phyloP scores from a whole-genome alignment of 1,140 invertebrate genomes.

The Drosophila obscura region DNA sequence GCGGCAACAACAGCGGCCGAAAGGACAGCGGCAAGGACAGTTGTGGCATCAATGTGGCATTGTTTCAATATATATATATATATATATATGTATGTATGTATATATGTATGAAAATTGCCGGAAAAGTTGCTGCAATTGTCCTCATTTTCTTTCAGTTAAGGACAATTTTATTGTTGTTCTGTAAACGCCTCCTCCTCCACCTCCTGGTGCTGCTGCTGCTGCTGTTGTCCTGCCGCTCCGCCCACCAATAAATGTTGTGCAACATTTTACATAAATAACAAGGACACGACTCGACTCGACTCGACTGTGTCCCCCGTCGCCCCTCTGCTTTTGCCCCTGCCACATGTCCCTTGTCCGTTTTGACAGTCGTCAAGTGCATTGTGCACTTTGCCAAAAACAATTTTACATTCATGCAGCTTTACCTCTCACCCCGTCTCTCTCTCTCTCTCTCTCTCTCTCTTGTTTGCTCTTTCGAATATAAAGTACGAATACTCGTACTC shows the following conservation, averaged over 20 bases:
- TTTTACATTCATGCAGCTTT: constrained; percentile 49
- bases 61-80: constrained; percentile 56
- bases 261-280: constrained; percentile 64
- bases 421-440: not conserved
- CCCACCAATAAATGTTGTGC: constrained; percentile 50
- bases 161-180: constrained; percentile 62
- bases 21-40: constrained; percentile 42
- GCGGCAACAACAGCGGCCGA: constrained; percentile 11
- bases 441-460: too few relatives aligned
- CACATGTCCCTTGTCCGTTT: constrained; percentile 56
- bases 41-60: constrained; percentile 49
- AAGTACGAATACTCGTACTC: too few relatives aligned
- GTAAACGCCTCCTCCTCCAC: not conserved
- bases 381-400: constrained; percentile 81
- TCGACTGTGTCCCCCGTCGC: constrained; percentile 8
- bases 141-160: constrained; percentile 78
- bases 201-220: not conserved
- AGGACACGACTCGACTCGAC: constrained; percentile 38
- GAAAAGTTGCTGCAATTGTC: constrained; percentile 79
- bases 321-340: constrained; percentile 4
- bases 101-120: constrained; percentile 64
- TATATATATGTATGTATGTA: constrained; percentile 14
- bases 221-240: not conserved
- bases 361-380: constrained; percentile 80
- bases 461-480: too few relatives aligned